Base-by-base conservation (phyloP, 2,888 invertebrate species). In the Drosophila birchii region DNA sequence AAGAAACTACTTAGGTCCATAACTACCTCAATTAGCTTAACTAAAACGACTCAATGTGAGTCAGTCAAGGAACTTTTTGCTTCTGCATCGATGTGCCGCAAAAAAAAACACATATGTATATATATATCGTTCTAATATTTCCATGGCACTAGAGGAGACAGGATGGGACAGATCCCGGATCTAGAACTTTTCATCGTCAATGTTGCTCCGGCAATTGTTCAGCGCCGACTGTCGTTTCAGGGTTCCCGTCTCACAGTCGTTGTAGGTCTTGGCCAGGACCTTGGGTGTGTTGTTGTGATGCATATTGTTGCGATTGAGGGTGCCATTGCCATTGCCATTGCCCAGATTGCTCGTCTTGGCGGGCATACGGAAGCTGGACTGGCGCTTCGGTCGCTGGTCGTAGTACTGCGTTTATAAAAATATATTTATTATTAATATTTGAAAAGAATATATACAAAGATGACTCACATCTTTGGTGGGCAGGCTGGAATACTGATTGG, bases 401-500 rank as follows among this genome's bases (percentile, higher is more conserved):
- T 92, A 91, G 85, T 93, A 80, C 93, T 92, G 84, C 70, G 90
- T 69, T 49, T 60, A 75, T 12, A n/a, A 2, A 32, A 9, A 4
- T 8, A 1, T 0, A 16, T 44, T 16, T 49, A 29, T 41, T 16
- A 49, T n/a, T 44, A 14, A 1, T 20, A 0, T 20, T 20, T 20
- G 1, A 0, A 1, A 8, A 16, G 16, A 2, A 4, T 26, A 5
- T 16, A 23, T 2, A 0, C 2, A 26, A 26, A 14, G 3, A 1
- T 5, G 5, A 12, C 94, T 94, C 89, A 96, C 95, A 92, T 97
- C 96, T 90, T 96, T 96, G 71, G 96, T 93, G 0, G 97, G 97
- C 47, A 97, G 95, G 29, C 96, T 95, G 73, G 96, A 96, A 92
- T 97, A 97, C 77, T 96, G 96, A 91, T 97, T 97, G 88, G 96